Evolutionary conservation across 2,113 vertebrate genomes (phyloP).

Genomic region (Eubucco bourcierii): DNA sequence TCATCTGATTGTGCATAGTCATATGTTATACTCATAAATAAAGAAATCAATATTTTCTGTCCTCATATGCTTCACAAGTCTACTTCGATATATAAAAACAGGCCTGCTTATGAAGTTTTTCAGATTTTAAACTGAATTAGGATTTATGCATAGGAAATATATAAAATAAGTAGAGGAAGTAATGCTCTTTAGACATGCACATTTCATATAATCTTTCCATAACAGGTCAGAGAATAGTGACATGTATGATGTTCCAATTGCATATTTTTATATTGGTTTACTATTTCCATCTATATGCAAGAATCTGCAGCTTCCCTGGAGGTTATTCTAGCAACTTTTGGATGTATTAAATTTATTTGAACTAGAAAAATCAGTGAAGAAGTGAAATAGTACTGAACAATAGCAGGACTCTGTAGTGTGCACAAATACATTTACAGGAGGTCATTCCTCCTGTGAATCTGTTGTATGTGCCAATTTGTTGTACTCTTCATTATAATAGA

Average conservation of each 20-base stretch:
- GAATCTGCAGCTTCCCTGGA: neutral
- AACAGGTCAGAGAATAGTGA: neutral
- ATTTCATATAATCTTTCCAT: neutral
- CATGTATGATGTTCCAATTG: neutral
- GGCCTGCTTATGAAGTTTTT: neutral
- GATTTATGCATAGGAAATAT: neutral
- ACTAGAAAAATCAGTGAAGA: neutral
- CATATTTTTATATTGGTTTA: no score
- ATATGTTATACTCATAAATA: neutral
- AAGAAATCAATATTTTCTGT: neutral
- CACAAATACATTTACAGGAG: conserved; percentile 10
- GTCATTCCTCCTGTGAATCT: neutral
- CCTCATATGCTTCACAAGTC: neutral
- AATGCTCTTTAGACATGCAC: neutral
- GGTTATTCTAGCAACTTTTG: neutral
- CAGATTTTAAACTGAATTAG: neutral
- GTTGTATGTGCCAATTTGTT: neutral
- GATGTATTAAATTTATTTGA: neutral
- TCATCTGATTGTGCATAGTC: neutral
- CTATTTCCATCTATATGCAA: neutral
- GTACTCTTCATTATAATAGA: conserved; percentile 30
- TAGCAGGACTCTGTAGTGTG: neutral
- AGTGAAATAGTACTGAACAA: conserved; percentile 5
- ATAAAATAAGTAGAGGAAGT: neutral
- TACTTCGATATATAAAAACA: neutral